A percentile compares a stretch with the other conserved stretches of the same genome.
Evolutionary conservation across 2,797 vertebrate genomes (phyloP).

Genomic region (Neostethus bicornis): DNA sequence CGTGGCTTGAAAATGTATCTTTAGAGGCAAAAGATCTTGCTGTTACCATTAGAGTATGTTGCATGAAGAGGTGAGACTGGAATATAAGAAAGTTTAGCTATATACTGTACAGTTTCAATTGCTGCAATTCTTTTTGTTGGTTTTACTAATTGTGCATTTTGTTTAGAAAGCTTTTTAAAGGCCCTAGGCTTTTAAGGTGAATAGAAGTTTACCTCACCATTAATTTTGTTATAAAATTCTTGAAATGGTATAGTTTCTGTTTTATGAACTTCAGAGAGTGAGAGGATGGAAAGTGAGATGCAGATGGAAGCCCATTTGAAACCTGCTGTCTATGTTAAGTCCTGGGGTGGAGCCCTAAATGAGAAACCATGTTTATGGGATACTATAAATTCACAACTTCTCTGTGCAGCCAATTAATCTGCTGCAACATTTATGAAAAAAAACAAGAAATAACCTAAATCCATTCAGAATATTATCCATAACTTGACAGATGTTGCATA

Average conservation of each 20-base stretch:
- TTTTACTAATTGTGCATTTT: conserved; percentile 10
- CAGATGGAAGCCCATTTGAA: conserved; percentile 82
- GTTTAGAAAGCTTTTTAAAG: not conserved
- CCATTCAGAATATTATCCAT: not conserved
- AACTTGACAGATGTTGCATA: conserved; percentile 4
- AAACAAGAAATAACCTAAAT: conserved; percentile 15
- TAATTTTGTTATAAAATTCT: conserved; percentile 22
- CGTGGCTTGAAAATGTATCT: conserved; percentile 34
- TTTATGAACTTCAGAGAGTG: conserved; percentile 71
- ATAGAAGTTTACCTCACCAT: conserved; percentile 27
- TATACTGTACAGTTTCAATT: no score
- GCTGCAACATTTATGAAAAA: conserved; percentile 28
- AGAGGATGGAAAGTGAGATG: conserved; percentile 61
- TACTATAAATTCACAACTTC: conserved; percentile 68
- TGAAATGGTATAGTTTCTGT: conserved; percentile 41
- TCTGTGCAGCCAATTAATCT: conserved; percentile 49
- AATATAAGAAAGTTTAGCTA: conserved; percentile 1
- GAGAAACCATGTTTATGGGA: conserved; percentile 67
- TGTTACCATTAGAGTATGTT: conserved; percentile 40
- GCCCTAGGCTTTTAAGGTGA: conserved; percentile 14
- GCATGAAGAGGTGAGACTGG: conserved; percentile 35
- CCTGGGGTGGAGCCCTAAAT: conserved; percentile 78
- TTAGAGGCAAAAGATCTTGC: conserved; percentile 28
- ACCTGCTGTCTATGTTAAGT: conserved; percentile 80
- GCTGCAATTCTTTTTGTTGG: conserved; percentile 10